Percentiles rank a stretch among this genome's conserved stretches.
Evolutionary conservation across 2,888 invertebrate species (phyloP).

Genomic region (Lithophane ornitopus): DNA sequence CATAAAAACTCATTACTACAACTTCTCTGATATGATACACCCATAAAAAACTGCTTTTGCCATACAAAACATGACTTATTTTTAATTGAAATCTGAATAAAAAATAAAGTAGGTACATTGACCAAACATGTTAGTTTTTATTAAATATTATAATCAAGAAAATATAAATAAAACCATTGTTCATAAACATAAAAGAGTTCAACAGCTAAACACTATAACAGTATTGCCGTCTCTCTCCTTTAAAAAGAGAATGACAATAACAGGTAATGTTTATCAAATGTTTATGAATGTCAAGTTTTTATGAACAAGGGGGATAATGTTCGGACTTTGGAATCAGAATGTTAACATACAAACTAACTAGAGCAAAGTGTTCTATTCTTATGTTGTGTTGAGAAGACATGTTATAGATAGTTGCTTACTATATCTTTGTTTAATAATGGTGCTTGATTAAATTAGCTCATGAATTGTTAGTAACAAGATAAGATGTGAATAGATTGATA

Average conservation of each 20-base stretch:
- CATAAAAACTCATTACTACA: slow-evolving; percentile 12
- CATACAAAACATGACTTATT: slow-evolving; percentile 13
- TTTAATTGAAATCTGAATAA: slow-evolving; percentile 12
- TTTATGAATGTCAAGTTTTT: slow-evolving; percentile 59
- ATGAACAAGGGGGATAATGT: slow-evolving; percentile 59
- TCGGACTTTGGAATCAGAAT: slow-evolving; percentile 55
- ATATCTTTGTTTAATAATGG: slow-evolving; percentile 64
- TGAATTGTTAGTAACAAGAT: slow-evolving; percentile 67
- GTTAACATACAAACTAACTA: slow-evolving; percentile 48
- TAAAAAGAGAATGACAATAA: slow-evolving; percentile 56
- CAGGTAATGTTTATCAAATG: slow-evolving; percentile 61
- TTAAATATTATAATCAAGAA: slow-evolving; percentile 20
- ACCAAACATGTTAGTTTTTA: slow-evolving; percentile 21
- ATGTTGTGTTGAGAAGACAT: slow-evolving; percentile 39
- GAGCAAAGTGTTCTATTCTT: slow-evolving; percentile 31
- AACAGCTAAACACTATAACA: slow-evolving; percentile 25
- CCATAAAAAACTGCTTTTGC: slow-evolving; percentile 9
- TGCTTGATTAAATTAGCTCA: slow-evolving; percentile 62
- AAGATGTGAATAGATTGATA: slow-evolving; percentile 61
- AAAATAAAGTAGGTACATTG: slow-evolving; percentile 25
- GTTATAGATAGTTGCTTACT: slow-evolving; percentile 42
- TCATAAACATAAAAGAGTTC: slow-evolving; percentile 22
- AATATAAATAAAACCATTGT: slow-evolving; percentile 35
- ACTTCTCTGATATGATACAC: slow-evolving; percentile 13
- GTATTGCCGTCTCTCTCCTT: slow-evolving; percentile 50